Conservation (phyloP, 2,113 vertebrate genomes). For the Pteruthius melanotis region DNA sequence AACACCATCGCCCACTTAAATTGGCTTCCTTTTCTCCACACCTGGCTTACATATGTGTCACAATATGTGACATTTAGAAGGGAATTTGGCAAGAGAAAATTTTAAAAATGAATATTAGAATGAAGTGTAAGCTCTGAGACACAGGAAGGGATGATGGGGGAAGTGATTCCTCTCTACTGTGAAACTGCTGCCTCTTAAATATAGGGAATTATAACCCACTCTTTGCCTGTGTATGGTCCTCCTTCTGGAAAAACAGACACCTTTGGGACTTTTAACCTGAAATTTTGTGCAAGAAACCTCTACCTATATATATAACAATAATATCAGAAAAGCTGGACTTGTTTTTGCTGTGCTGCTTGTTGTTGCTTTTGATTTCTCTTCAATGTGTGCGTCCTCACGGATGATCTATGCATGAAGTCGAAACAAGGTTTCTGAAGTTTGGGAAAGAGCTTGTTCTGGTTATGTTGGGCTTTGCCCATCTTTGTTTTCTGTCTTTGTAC, state of each 20-base stretch:
- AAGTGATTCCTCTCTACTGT: not conserved
- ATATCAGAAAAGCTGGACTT: not conserved
- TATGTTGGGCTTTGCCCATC: not conserved
- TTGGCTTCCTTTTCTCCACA: not conserved
- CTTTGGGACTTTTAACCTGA: not conserved
- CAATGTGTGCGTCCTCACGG: not conserved
- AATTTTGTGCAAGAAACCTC: not conserved
- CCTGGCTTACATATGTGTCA: not conserved
- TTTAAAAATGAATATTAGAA: not conserved
- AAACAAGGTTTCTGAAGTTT: not conserved
- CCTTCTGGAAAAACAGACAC: not conserved
- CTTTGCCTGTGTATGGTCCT: not conserved
- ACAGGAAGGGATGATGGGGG: not conserved
- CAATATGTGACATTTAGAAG: not conserved
- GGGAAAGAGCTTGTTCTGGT: not conserved
- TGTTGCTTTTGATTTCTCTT: not conserved
- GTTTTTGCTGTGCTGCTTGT: not conserved
- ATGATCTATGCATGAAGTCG: not conserved
- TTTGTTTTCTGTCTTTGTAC: not conserved
- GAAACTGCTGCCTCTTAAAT: not conserved
- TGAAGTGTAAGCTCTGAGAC: not conserved
- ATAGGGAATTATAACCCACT: not conserved
- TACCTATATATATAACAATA: not conserved
- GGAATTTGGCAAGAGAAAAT: not conserved
- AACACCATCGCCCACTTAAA: not conserved